Conservation (phyloP, 2,113 vertebrate genomes). For the Apaloderma vittatum region DNA sequence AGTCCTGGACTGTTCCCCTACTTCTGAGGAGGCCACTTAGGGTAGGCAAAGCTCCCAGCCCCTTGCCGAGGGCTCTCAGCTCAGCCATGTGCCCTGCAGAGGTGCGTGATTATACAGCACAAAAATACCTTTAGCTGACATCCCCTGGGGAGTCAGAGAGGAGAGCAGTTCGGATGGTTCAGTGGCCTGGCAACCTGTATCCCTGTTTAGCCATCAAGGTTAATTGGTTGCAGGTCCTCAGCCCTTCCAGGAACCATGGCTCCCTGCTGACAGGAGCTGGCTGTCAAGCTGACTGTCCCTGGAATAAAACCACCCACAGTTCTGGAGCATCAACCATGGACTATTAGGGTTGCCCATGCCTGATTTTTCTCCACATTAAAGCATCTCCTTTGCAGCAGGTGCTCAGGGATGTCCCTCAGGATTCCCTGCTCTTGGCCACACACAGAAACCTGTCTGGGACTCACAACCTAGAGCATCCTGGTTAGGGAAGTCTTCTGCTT, state of each 20-base stretch:
- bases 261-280: neutral
- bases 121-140: neutral
- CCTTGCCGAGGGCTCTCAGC: neutral
- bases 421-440: neutral
- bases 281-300: neutral
- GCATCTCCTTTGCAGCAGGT: neutral
- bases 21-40: neutral
- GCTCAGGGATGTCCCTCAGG: neutral
- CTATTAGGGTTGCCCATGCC: too few relatives aligned
- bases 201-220: neutral
- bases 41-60: neutral
- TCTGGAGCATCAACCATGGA: neutral
- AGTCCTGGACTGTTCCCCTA: neutral
- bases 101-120: too few relatives aligned
- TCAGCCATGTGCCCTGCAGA: neutral
- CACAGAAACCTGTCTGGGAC: neutral
- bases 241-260: neutral
- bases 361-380: neutral
- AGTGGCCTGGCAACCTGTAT: neutral
- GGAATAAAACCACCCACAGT: neutral
- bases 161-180: neutral
- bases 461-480: neutral
- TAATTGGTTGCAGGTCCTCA: neutral
- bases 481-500: neutral
- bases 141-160: neutral